A percentile compares a stretch with the other conserved stretches of the same genome.
phyloP scores from a whole-genome alignment of 2,888 invertebrate genomes.

The Stictocephala bisonia region DNA sequence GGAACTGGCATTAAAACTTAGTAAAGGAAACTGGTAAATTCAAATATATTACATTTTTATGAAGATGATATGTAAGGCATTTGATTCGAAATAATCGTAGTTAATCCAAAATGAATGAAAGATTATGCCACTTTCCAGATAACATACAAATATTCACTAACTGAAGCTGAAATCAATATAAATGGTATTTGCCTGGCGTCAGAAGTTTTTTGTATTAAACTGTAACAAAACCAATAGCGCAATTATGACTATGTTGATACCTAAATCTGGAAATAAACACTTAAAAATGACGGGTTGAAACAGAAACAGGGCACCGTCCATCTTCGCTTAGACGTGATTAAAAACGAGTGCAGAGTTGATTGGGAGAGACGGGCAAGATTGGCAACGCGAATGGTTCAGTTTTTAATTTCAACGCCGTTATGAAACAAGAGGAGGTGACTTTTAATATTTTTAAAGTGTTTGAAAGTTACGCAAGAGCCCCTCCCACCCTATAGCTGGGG shows the following conservation, averaged over 20 bases:
- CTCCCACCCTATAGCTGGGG: not conserved
- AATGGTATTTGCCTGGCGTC: too few relatives aligned
- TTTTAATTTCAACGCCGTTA: conserved; percentile 27
- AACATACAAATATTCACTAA: too few relatives aligned
- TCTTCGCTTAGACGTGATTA: conserved; percentile 24
- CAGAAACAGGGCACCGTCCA: conserved; percentile 23
- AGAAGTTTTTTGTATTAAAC: too few relatives aligned
- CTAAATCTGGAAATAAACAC: conserved; percentile 25
- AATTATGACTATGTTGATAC: conserved; percentile 2
- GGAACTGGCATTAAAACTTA: too few relatives aligned
- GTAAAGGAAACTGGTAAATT: too few relatives aligned
- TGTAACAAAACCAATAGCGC: too few relatives aligned
- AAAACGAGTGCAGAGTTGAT: conserved; percentile 20
- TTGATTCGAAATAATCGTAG: too few relatives aligned
- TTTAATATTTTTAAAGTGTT: conserved; percentile 46
- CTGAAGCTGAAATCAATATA: too few relatives aligned
- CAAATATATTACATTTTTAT: too few relatives aligned
- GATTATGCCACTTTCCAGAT: too few relatives aligned
- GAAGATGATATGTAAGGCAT: too few relatives aligned
- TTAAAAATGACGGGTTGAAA: conserved; percentile 31
- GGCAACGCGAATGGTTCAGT: conserved; percentile 28
- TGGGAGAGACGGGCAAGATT: conserved; percentile 33
- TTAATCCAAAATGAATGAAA: too few relatives aligned
- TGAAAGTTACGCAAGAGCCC: conserved; percentile 31
- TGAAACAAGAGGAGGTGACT: conserved; percentile 17